phyloP scores from a whole-genome alignment of 2,888 invertebrate species.

The Himalopsyche tibetana region DNA sequence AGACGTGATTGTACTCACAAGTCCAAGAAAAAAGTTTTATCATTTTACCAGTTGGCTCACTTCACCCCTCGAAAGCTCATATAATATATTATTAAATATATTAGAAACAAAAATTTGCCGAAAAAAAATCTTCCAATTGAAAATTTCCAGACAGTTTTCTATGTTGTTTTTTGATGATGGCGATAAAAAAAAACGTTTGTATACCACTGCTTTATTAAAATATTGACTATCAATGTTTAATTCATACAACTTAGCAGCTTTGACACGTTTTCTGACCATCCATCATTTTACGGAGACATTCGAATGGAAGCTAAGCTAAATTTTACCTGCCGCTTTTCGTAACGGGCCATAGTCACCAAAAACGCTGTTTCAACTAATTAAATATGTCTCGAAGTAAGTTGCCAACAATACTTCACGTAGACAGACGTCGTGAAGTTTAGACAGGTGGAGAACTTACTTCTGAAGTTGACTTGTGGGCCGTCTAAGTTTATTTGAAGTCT shows the following conservation, averaged over 20 bases:
- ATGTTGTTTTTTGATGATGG: too few species aligned
- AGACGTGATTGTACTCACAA: too few species aligned
- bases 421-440: constrained; percentile 40
- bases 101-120: too few species aligned
- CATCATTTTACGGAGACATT: constrained; percentile 2
- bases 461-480: constrained; percentile 32
- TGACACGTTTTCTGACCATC: neutral
- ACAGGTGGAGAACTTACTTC: constrained; percentile 31
- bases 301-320: neutral
- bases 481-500: constrained; percentile 32
- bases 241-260: neutral
- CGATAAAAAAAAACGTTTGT: too few species aligned
- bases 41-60: too few species aligned
- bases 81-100: too few species aligned
- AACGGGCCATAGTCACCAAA: neutral
- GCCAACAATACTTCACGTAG: constrained; percentile 32
- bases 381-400: constrained; percentile 36
- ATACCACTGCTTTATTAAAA: too few species aligned
- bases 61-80: too few species aligned
- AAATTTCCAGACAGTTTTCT: too few species aligned
- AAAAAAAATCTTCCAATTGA: too few species aligned
- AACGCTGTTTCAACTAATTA: constrained; percentile 35
- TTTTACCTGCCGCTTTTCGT: neutral
- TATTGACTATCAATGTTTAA: neutral
- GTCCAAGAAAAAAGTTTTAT: too few species aligned